Evolutionary conservation across 2,797 vertebrate genomes (phyloP), one percentile per base, ranked within the genome.

Genomic region (Chaetophractus vellerosus): DNA sequence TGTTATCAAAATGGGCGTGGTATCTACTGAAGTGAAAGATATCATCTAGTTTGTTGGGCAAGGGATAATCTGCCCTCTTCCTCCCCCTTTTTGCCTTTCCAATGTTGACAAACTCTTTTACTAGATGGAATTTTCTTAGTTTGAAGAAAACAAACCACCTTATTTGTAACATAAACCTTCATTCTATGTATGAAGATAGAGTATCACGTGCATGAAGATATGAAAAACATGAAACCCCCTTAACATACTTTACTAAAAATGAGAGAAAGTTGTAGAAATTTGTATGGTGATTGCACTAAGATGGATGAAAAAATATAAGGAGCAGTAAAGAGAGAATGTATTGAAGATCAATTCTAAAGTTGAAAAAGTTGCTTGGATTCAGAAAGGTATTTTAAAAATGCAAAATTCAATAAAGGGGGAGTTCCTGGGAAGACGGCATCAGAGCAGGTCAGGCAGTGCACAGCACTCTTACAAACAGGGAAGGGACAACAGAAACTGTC

Each of bases 121-220:
- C 16, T 26, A 78, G 8, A 57, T 59, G 66, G 85, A 88, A 61
- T 81, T 9, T 52, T 84, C 6, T 87, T 75, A 26, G 11, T 59
- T 76, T 68, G 23, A 74, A 91, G 26, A 38, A 92, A 87, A 74
- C 38, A 86, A 93, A 86, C 36, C 15, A 82, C 9, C 36, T 5
- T 61, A 10, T 45, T 45, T 45, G 45, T 45, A 45, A 45, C 41
- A 45, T 45, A 9, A 9, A 45, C 41, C 41, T 45, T 45, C 41
- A 45, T 45, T 9, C 41, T 45, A 45, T 45, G 41, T 45, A 45
- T 38, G 38, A 38, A 38, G 38, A 38, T 38, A 38, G 38, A 38
- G 38, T 38, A 52, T 28, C 3, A 8, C 31, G 66, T 11, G 12
- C 9, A 66, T 84, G 24, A 79, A 26, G 1, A 45, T 80, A 57